phyloP scores from a whole-genome alignment of 2,113 vertebrate genomes.

The Pampusana beccarii region DNA sequence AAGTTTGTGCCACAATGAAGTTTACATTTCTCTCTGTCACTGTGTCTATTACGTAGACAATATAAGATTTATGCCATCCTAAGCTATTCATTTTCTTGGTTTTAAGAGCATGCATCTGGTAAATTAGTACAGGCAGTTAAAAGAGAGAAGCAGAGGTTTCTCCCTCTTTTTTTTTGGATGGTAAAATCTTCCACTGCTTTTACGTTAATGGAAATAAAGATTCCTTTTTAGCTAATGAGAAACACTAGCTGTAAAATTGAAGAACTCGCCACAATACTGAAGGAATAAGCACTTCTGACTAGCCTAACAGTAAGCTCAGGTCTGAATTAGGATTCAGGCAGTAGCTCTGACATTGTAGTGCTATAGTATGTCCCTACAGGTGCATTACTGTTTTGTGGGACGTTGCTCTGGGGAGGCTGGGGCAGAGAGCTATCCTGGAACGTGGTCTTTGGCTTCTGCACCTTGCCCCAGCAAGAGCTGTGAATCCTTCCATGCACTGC shows the following conservation, averaged over 20 bases:
- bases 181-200: not conserved
- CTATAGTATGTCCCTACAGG: not conserved
- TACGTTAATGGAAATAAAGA: not conserved
- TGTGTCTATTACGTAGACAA: not conserved
- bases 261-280: not conserved
- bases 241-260: not conserved
- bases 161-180: not conserved
- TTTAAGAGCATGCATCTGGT: not conserved
- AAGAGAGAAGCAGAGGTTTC: not conserved
- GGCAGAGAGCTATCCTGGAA: not conserved
- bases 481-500: not conserved
- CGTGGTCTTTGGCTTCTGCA: not conserved
- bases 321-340: not conserved
- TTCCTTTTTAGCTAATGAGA: not conserved
- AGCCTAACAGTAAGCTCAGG: not conserved
- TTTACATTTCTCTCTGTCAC: not conserved
- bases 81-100: not conserved
- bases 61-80: not conserved
- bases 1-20: not conserved
- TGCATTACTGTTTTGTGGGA: not conserved
- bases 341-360: not conserved
- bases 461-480: fast-evolving
- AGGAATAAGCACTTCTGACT: not conserved
- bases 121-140: not conserved
- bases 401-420: fast-evolving